phyloP scores from a whole-genome alignment of 2,888 invertebrate species.

The Heliconius cydno region DNA sequence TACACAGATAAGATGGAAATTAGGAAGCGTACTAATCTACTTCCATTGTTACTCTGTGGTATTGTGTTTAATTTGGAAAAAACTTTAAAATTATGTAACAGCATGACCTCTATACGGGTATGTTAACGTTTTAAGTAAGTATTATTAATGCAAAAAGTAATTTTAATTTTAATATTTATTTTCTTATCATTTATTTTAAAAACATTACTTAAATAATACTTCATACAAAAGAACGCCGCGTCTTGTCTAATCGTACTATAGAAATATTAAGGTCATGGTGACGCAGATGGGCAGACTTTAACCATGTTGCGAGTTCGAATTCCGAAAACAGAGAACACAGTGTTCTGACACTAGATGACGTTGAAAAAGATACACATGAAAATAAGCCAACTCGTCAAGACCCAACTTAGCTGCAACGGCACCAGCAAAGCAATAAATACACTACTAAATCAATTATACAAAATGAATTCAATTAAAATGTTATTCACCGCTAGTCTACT shows the following conservation, averaged over 20 bases:
- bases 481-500: conserved; percentile 17
- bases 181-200: too few species aligned
- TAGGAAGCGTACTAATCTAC: conserved; percentile 11
- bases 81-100: not conserved
- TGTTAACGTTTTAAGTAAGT: not conserved
- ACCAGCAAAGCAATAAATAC: not conserved
- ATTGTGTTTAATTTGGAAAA: not conserved
- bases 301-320: too few species aligned
- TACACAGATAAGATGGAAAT: not conserved
- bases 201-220: too few species aligned
- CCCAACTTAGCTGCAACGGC: not conserved
- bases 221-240: not conserved
- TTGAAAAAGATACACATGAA: not conserved
- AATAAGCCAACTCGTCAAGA: not conserved
- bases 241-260: not conserved
- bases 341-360: not conserved
- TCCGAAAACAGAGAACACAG: not conserved
- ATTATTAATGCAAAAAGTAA: not conserved
- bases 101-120: not conserved
- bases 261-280: too few species aligned
- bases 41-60: conserved; percentile 2
- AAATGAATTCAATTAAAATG: conserved; percentile 6
- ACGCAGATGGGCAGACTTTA: too few species aligned
- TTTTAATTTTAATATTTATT: too few species aligned
- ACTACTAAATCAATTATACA: not conserved